Evolutionary conservation across 2,797 vertebrate species (phyloP).

Genomic region (Eupleurogrammus muticus): DNA sequence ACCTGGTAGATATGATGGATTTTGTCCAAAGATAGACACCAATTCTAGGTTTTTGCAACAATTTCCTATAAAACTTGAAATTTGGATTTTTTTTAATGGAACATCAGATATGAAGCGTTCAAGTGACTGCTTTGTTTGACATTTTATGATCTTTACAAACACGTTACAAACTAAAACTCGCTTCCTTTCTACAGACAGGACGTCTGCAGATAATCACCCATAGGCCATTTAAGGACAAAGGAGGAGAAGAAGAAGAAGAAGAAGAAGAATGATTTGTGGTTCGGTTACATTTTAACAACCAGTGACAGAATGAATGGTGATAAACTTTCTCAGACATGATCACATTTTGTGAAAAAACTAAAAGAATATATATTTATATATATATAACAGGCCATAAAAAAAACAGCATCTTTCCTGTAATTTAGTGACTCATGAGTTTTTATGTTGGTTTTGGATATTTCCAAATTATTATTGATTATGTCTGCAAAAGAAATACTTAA

Average conservation of each 20-base stretch:
- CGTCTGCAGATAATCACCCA: background rate
- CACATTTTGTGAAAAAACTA: background rate
- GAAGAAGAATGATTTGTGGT: background rate
- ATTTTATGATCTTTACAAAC: background rate
- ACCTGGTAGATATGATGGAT: background rate
- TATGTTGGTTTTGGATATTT: background rate
- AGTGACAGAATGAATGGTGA: background rate
- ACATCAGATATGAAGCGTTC: background rate
- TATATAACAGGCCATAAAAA: background rate
- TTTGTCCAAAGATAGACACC: background rate
- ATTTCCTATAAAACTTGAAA: constrained; percentile 2
- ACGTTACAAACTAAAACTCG: background rate
- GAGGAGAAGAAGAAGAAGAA: background rate
- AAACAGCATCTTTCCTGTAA: constrained; percentile 1
- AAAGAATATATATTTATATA: background rate
- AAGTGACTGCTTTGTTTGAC: background rate
- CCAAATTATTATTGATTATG: background rate
- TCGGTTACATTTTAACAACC: background rate
- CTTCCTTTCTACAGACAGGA: background rate
- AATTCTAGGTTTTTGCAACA: background rate
- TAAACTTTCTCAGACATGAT: background rate
- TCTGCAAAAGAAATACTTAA: constrained; percentile 15
- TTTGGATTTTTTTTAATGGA: background rate
- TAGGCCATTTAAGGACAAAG: background rate
- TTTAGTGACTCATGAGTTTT: background rate